Evolutionary conservation across 2,888 invertebrate genomes (phyloP).

Genomic region (Thymelicus sylvestris): DNA sequence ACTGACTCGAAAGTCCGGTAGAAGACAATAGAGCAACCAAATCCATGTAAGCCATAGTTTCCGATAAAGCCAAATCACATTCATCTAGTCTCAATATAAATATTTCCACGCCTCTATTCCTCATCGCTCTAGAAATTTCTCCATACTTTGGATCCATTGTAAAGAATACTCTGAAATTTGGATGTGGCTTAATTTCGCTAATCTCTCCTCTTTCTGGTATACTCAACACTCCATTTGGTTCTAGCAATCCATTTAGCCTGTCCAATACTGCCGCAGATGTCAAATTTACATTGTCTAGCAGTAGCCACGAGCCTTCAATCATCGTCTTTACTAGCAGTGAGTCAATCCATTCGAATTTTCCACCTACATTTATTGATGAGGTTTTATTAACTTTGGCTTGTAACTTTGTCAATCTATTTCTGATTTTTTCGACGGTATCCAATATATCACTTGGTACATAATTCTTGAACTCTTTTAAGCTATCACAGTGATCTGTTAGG

Average conservation of each 20-base stretch:
- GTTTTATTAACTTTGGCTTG: constrained; percentile 75
- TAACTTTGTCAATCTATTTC: constrained; percentile 66
- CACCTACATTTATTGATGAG: constrained; percentile 90
- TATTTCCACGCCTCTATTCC: constrained; percentile 98
- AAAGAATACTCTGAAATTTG: constrained; percentile 96
- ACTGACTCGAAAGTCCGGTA: constrained; percentile 66
- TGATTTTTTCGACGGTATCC: constrained; percentile 56
- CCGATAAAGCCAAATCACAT: constrained; percentile 58
- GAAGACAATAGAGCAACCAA: constrained; percentile 72
- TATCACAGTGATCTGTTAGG: constrained; percentile 59
- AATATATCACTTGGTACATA: constrained; percentile 23
- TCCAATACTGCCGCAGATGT: constrained; percentile 98
- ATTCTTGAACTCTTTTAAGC: constrained; percentile 51
- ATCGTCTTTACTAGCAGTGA: constrained; percentile 94
- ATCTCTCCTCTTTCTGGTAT: constrained; percentile 96
- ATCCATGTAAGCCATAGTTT: constrained; percentile 72
- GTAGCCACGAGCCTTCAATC: constrained; percentile 92
- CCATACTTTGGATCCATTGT: constrained; percentile 98
- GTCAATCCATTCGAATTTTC: constrained; percentile 97
- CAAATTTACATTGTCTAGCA: constrained; percentile 96
- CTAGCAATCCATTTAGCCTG: constrained; percentile 96
- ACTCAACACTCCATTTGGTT: constrained; percentile 94
- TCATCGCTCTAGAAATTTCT: constrained; percentile 99
- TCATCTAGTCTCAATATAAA: constrained; percentile 69
- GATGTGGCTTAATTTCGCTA: constrained; percentile 92